A percentile compares a stretch with the other conserved stretches of the same genome.
Conservation (phyloP, 92 coral and sea anemone species). For the Parazoanthus darwini region DNA sequence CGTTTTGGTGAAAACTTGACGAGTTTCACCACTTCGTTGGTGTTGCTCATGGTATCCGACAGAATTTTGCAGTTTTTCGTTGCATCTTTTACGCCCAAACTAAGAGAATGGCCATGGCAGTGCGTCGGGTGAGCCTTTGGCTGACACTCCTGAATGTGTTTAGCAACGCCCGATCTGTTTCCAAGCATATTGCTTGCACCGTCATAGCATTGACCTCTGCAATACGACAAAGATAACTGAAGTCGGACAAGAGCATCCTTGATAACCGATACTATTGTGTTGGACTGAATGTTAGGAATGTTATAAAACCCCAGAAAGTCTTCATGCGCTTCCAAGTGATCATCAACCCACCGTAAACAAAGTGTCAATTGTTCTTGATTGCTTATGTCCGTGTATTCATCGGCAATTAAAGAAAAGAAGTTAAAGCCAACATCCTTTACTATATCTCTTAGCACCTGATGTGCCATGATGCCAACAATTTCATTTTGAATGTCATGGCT, state of each 20-base stretch:
- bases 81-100: constrained; percentile 56
- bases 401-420: constrained; percentile 39
- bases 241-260: constrained; percentile 47
- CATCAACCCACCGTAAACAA: constrained; percentile 50
- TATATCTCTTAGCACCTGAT: constrained; percentile 36
- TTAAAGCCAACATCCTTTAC: constrained; percentile 34
- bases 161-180: constrained; percentile 47
- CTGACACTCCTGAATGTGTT: constrained; percentile 55
- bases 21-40: constrained; percentile 60
- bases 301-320: constrained; percentile 28
- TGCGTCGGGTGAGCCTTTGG: constrained; percentile 64
- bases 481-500: constrained; percentile 43
- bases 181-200: constrained; percentile 51
- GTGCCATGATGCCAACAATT: constrained; percentile 38
- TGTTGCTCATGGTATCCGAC: constrained; percentile 58
- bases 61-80: constrained; percentile 54
- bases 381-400: constrained; percentile 35
- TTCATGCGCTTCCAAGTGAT: constrained; percentile 34
- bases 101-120: constrained; percentile 58
- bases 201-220: constrained; percentile 51
- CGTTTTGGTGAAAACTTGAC: constrained; percentile 60
- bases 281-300: constrained; percentile 44
- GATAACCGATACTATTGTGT: constrained; percentile 45
- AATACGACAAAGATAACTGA: constrained; percentile 37
- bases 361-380: constrained; percentile 46